These are phyloP conservation scores for Epicampocera succincta DNA, from an alignment of 2,888 invertebrate species.

Conservation along the genomic window DNA sequence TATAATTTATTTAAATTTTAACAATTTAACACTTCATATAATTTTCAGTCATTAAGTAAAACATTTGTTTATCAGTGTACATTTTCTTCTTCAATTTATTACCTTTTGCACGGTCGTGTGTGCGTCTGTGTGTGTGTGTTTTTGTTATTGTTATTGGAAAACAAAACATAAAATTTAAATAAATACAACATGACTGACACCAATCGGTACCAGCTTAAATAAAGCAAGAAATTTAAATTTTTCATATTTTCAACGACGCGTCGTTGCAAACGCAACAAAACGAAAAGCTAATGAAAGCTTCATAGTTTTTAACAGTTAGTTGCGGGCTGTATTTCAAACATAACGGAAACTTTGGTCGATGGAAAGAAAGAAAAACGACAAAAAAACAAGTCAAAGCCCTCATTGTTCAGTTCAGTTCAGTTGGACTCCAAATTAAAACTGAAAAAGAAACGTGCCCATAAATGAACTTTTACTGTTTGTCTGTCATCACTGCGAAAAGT, in stretches of 20 bases:
- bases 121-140: no score
- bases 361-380: slow-evolving; percentile 32
- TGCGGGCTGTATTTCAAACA: slow-evolving; percentile 9
- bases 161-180: slow-evolving; percentile 1
- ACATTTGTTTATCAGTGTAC: slow-evolving; percentile 28
- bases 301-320: slow-evolving; percentile 22
- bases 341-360: slow-evolving; percentile 61
- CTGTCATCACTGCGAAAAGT: slow-evolving; percentile 47
- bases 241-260: slow-evolving; percentile 55
- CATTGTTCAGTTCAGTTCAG: slow-evolving; percentile 47
- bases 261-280: slow-evolving; percentile 66
- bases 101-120: slow-evolving; percentile 5
- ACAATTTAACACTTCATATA: slow-evolving; percentile 55
- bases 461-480: slow-evolving; percentile 50
- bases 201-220: slow-evolving; percentile 70
- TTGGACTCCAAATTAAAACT: slow-evolving; percentile 6
- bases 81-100: slow-evolving; percentile 22
- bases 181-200: slow-evolving; percentile 66
- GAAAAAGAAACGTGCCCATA: slow-evolving; percentile 54
- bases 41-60: slow-evolving; percentile 45
- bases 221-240: slow-evolving; percentile 49
- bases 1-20: slow-evolving; percentile 29
- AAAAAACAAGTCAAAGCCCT: slow-evolving; percentile 36
- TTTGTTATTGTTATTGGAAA: slow-evolving; percentile 22
- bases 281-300: slow-evolving; percentile 58